Base-by-base conservation (phyloP, 2,797 vertebrate genomes). In the Anas bahamensis region DNA sequence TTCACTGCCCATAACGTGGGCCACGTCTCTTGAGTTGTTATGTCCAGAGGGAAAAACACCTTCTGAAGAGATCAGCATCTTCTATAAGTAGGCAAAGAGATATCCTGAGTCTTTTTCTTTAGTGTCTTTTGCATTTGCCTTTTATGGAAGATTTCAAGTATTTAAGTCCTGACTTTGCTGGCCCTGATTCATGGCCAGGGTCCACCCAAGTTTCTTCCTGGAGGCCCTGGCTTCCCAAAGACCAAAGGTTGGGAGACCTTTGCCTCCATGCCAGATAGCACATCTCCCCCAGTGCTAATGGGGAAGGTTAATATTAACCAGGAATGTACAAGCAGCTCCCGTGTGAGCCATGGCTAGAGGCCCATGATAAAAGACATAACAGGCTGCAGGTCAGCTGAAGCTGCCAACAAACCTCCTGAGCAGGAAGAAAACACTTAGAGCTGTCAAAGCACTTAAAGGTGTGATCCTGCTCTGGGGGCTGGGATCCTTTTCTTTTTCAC, bases 401-500 rank as follows among this genome's bases (percentile, higher is more conserved):
- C 74, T 96, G 97, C 97, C 98, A 98, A 79, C 77, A 90, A 80
- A 13, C 42, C 94, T 97, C 94, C 95, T 89, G 84, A 92, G 94
- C 83, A 96, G 97, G 95, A 97, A 97, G 97, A 96, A 90, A 93
- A 85, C 92, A 88, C 95, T 97, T 96, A 96, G 80, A 91, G 46
- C 88, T 96, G 88, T 95, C 96, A 82, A 82, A 95, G 39, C 81
- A 84, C 74, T 94, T 92, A 61, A 76, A 94, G 89, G 91, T 91
- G 64, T 1, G 13, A 48, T 84, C 74, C n/a, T 66, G 18, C 39
- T 76, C 83, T 79, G 24, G 61, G 55, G 65, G n/a, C 35, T 46
- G 42, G 28, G 29, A 16, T 87, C 21, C 56, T 60, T 75, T 88
- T 70, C 28, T 42, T 33, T 63, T 37, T 55, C 21, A 12, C 12